These are phyloP conservation scores for Dasypogon diadema DNA, from an alignment of 2,888 invertebrate genomes.

Conservation along the genomic window DNA sequence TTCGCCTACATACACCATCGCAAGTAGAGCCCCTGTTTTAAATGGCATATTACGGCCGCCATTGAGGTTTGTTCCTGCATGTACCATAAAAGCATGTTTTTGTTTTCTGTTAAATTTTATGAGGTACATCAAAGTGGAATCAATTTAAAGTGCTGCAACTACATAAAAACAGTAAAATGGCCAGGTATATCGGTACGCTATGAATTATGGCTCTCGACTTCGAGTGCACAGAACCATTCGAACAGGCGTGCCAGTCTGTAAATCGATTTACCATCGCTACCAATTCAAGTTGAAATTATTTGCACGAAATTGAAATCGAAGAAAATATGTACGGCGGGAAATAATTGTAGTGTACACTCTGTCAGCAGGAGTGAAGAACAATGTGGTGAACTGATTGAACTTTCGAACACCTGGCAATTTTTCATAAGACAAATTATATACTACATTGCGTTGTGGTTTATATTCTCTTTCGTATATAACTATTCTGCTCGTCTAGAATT, in stretches of 20 bases:
- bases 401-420: no score
- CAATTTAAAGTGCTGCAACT: slow-evolving; percentile 43
- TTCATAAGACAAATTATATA: no score
- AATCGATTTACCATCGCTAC: slow-evolving; percentile 23
- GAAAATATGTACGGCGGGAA: slow-evolving; percentile 4
- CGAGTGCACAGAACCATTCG: background rate
- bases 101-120: slow-evolving; percentile 47
- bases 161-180: slow-evolving; percentile 38
- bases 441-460: no score
- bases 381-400: no score
- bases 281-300: slow-evolving; percentile 43
- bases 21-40: background rate
- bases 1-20: slow-evolving; percentile 20
- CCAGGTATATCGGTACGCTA: slow-evolving; percentile 18
- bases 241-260: background rate
- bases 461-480: no score
- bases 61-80: slow-evolving; percentile 48
- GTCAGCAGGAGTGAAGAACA: no score
- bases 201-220: slow-evolving; percentile 12
- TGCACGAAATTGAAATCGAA: slow-evolving; percentile 35
- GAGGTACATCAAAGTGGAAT: slow-evolving; percentile 49
- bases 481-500: no score
- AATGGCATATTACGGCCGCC: slow-evolving; percentile 46
- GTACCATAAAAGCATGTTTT: slow-evolving; percentile 39
- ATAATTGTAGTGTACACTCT: background rate